These are phyloP conservation scores for Drymonia ruficornis DNA, from an alignment of 2,888 invertebrate genomes.

Conservation along the genomic window DNA sequence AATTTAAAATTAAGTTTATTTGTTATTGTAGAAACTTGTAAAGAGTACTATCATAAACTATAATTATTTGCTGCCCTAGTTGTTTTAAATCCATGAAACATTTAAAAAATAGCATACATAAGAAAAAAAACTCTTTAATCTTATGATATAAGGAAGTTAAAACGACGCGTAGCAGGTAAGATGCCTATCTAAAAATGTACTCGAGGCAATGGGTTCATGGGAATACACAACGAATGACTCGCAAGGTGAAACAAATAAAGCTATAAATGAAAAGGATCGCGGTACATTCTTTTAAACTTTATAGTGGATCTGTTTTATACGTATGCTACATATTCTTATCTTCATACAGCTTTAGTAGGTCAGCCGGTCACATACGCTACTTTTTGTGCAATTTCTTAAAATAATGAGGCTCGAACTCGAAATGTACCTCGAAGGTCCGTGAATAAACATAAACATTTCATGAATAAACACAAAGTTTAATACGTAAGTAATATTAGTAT, in stretches of 20 bases:
- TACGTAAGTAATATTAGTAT: conserved; percentile 17
- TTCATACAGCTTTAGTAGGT: neutral
- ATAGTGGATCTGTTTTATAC: neutral
- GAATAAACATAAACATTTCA: neutral
- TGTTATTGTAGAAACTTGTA: conserved; percentile 13
- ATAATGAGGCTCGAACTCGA: neutral
- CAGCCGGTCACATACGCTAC: neutral
- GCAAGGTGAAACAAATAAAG: neutral
- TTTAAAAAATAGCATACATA: too few relatives aligned
- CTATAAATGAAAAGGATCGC: neutral
- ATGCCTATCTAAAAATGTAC: too few relatives aligned
- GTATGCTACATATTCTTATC: too few relatives aligned
- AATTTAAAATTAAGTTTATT: conserved; percentile 32
- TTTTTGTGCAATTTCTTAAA: neutral
- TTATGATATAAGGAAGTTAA: too few relatives aligned
- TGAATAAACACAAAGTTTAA: neutral
- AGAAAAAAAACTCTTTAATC: too few relatives aligned
- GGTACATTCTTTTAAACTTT: neutral
- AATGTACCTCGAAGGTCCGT: neutral
- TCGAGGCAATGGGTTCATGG: neutral
- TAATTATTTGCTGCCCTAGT: neutral
- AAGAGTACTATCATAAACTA: neutral
- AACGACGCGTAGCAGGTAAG: too few relatives aligned
- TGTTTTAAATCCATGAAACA: neutral
- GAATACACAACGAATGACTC: neutral